Evolutionary conservation across 2,888 invertebrate genomes (phyloP).

Genomic region (Mythimna impura): DNA sequence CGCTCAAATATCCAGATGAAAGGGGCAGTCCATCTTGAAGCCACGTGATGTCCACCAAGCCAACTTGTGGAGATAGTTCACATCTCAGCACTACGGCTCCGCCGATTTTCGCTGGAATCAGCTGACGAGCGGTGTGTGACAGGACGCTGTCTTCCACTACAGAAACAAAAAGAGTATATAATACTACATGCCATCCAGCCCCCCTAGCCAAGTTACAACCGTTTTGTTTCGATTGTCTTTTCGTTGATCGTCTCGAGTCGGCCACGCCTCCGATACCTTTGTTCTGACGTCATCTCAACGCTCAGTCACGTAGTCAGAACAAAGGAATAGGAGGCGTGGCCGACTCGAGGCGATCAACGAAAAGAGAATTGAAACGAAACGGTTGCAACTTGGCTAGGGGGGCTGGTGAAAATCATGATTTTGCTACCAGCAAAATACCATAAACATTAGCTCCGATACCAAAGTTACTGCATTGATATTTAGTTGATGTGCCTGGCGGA

Average conservation of each 20-base stretch:
- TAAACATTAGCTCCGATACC: neutral
- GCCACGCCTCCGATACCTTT: no score
- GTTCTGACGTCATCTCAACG: no score
- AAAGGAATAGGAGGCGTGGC: no score
- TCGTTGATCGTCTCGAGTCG: no score
- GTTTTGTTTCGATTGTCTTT: no score
- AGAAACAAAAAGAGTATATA: conserved; percentile 14
- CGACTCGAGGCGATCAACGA: no score
- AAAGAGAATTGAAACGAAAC: no score
- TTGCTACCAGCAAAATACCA: neutral
- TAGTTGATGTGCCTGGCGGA: no score
- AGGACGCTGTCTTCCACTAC: conserved; percentile 85
- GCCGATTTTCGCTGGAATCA: conserved; percentile 83
- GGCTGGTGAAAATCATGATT: neutral
- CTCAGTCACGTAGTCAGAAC: no score
- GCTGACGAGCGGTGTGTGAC: conserved; percentile 80
- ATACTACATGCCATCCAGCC: no score
- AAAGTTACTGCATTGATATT: neutral
- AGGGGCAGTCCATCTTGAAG: conserved; percentile 85
- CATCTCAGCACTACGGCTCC: conserved; percentile 83
- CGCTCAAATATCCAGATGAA: conserved; percentile 80
- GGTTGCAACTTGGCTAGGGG: no score
- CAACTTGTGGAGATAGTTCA: conserved; percentile 84
- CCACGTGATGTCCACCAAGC: conserved; percentile 83
- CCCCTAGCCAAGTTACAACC: no score